Evolutionary conservation across 2,888 invertebrate species (phyloP).

Genomic region (Caenorhabditis doughertyi): DNA sequence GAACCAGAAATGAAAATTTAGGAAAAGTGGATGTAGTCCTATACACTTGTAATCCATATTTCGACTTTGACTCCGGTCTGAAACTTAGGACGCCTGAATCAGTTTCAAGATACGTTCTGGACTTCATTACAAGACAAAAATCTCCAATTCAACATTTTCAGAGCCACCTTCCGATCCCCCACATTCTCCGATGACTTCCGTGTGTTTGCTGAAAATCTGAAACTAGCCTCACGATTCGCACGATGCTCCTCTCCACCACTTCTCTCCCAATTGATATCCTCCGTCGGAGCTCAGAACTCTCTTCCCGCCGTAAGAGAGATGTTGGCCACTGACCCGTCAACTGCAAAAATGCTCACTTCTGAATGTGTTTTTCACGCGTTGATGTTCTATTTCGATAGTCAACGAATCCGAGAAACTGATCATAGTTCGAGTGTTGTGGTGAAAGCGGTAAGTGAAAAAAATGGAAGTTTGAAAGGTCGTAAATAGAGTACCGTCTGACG

Average conservation of each 20-base stretch:
- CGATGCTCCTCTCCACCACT: slow-evolving; percentile 44
- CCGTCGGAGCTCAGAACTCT: slow-evolving; percentile 49
- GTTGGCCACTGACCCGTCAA: slow-evolving; percentile 23
- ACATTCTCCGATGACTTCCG: slow-evolving; percentile 31
- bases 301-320: slow-evolving; percentile 50
- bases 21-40: too few species aligned
- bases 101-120: too few species aligned
- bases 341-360: slow-evolving; percentile 15
- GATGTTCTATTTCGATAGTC: slow-evolving; percentile 44
- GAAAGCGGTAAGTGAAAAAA: slow-evolving; percentile 47
- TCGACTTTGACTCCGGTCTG: background rate
- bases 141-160: slow-evolving; percentile 10
- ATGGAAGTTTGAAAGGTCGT: too few species aligned
- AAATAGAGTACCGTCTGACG: too few species aligned
- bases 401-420: slow-evolving; percentile 25
- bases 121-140: too few species aligned
- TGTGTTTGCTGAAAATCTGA: slow-evolving; percentile 22
- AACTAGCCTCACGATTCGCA: slow-evolving; percentile 40
- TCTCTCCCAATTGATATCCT: slow-evolving; percentile 13
- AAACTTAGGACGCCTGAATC: too few species aligned
- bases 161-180: slow-evolving; percentile 24
- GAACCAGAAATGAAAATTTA: background rate
- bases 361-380: slow-evolving; percentile 55
- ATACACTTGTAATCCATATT: too few species aligned
- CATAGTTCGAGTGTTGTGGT: slow-evolving; percentile 24